These are phyloP conservation scores for Riparia riparia DNA, from an alignment of 2,113 vertebrate genomes.

Conservation along the genomic window DNA sequence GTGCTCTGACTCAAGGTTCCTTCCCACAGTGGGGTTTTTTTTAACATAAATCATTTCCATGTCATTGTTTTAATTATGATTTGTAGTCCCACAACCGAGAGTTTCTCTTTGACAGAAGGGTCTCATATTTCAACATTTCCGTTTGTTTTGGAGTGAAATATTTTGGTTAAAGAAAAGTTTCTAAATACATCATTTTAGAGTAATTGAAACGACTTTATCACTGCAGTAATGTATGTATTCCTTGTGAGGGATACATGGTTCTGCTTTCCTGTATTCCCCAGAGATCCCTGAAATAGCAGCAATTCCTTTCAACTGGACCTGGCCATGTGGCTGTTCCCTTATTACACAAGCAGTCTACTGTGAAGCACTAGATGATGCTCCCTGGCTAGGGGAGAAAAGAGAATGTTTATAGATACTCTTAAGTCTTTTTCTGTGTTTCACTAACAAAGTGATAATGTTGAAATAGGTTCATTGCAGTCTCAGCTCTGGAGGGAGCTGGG, in stretches of 20 bases:
- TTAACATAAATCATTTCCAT: not conserved
- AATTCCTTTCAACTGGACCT: not conserved
- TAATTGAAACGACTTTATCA: not conserved
- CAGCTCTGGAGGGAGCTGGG: not conserved
- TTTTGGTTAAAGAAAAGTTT: not conserved
- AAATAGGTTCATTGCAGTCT: not conserved
- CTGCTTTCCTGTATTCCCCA: not conserved
- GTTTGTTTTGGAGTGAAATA: not conserved
- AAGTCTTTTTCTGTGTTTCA: not conserved
- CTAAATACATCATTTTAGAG: not conserved
- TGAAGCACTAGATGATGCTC: not conserved
- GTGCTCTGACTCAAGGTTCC: not conserved
- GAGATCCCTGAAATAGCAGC: not conserved
- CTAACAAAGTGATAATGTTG: not conserved
- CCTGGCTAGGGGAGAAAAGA: not conserved
- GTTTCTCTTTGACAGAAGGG: not conserved
- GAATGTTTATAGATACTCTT: not conserved
- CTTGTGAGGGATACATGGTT: not conserved
- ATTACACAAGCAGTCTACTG: not conserved
- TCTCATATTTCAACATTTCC: not conserved
- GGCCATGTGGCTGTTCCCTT: not conserved
- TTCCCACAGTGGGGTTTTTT: not conserved
- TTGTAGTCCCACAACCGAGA: not conserved
- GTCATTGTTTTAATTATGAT: not conserved
- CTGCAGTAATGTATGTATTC: not conserved